phyloP scores from a whole-genome alignment of 2,113 vertebrate species.

The Entelurus aequoreus region DNA sequence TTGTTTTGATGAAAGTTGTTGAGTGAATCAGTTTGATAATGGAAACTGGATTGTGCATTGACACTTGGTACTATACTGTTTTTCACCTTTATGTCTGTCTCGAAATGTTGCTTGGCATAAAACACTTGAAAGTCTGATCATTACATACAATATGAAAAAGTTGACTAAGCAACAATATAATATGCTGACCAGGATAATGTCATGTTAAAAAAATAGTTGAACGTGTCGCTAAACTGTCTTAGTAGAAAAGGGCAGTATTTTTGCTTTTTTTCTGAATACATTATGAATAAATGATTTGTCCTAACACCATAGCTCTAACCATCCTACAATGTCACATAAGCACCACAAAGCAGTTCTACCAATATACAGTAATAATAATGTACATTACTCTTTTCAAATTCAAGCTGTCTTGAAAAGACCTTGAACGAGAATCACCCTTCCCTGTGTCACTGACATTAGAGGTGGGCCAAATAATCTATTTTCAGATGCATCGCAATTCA shows the following conservation, averaged over 20 bases:
- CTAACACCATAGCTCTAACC: background rate
- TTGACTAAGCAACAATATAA: conserved; percentile 24
- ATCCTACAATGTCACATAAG: too few species aligned
- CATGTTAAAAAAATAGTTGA: too few species aligned
- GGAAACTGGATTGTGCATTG: conserved; percentile 19
- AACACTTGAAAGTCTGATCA: conserved; percentile 40
- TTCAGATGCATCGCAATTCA: too few species aligned
- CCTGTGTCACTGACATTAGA: too few species aligned
- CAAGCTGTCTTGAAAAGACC: too few species aligned
- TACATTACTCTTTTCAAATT: too few species aligned
- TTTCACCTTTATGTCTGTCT: conserved; percentile 9
- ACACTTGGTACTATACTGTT: conserved; percentile 40
- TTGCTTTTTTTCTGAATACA: background rate
- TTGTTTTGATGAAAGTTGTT: conserved; percentile 27
- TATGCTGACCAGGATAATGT: background rate
- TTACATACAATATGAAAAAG: background rate
- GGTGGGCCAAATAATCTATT: too few species aligned
- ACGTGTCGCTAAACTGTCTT: too few species aligned
- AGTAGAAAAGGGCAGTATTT: background rate
- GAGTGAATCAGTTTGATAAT: conserved; percentile 23
- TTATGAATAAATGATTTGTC: background rate
- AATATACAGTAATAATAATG: too few species aligned
- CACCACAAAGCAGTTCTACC: too few species aligned
- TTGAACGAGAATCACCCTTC: too few species aligned
- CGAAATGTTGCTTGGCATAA: conserved; percentile 39